These are phyloP conservation scores for Drosophila orena DNA, from an alignment of 1,140 invertebrate genomes.

Conservation along the genomic window DNA sequence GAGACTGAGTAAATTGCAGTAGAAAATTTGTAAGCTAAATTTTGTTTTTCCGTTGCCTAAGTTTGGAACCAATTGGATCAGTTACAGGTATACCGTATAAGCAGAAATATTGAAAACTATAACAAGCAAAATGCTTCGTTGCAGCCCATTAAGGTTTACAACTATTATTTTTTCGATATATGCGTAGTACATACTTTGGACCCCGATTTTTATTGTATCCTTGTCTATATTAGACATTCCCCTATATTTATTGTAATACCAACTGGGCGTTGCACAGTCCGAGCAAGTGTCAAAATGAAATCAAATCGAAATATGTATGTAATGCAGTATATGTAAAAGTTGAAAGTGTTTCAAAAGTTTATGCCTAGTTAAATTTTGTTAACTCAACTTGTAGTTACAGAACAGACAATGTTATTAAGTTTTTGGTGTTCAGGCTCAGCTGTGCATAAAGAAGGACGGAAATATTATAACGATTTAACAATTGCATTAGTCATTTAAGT, in stretches of 20 bases:
- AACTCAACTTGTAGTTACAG: slow-evolving; percentile 29
- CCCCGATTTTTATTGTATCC: slow-evolving; percentile 71
- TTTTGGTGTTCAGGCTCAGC: slow-evolving; percentile 29
- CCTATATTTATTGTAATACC: slow-evolving; percentile 55
- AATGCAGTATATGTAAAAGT: slow-evolving; percentile 28
- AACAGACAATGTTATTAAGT: slow-evolving; percentile 7
- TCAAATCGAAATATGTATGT: slow-evolving; percentile 18
- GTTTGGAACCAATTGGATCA: slow-evolving; percentile 53
- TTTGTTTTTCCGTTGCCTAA: slow-evolving; percentile 15
- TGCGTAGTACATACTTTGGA: slow-evolving; percentile 66
- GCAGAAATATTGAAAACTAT: slow-evolving; percentile 38
- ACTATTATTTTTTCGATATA: slow-evolving; percentile 51
- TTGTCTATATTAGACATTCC: slow-evolving; percentile 80
- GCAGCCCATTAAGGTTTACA: slow-evolving; percentile 39
- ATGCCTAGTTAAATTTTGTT: slow-evolving; percentile 38
- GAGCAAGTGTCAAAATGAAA: slow-evolving; percentile 28
- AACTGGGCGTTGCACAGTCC: slow-evolving; percentile 46
- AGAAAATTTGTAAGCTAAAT: slow-evolving; percentile 45
- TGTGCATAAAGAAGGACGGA: slow-evolving; percentile 48
- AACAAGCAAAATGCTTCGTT: slow-evolving; percentile 58
- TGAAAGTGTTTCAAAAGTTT: slow-evolving; percentile 37
- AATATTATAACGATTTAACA: slow-evolving; percentile 29
- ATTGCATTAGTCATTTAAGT: slow-evolving; percentile 38
- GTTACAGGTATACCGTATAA: slow-evolving; percentile 70
- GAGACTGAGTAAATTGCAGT: slow-evolving; percentile 67